Base-by-base conservation (phyloP, 1,140 invertebrate species). In the Oedothorax gibbosus region DNA sequence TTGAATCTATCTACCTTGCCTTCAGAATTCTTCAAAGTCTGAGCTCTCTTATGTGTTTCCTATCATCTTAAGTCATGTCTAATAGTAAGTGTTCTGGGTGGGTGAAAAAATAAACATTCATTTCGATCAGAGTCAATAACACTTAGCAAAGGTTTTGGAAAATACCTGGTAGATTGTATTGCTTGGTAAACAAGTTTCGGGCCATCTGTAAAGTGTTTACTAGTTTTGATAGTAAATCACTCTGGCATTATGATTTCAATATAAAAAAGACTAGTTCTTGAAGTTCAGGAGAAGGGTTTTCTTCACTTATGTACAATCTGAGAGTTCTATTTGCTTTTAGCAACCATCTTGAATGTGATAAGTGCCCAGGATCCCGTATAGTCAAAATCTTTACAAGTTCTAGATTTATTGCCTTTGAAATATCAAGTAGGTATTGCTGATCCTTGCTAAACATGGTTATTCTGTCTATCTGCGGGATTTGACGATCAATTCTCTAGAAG, bases 381-480 rank as follows among this genome's bases (percentile, higher is more conserved):
- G 35, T 10, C 18, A 76, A 64, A 49, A 7, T 49, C 21, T 7
- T 8, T 12, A 50, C 54, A 62, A 2, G 9, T 79, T 15, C 64
- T 35, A 7, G 60, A 50, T 66, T 53, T 21, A 79, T 66, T 12
- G 62, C 76, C 5, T 12, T 14, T 18, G 76, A 65, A 2, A 66
- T 79, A 65, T 79, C 62, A 15, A 79, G 14, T 2, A 79, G 51
- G 50, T 66, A 79, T 66, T 79, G 21, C 18, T 66, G 76, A 66
- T 79, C 51, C 51, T 21, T 65, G 21, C 76, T 79, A 5, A 66
- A n/a, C 9, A 53, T 12, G 7, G 50, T 53, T n/a, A n/a, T n/a
- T 18, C 35, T 7, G 49, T 51, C 49, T 18, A 79, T 35, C 6
- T 50, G 6, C 0, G 76, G 76, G 35, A 65, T 65, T 7, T 2